Evolutionary conservation across 2,888 invertebrate genomes (phyloP), one percentile per base, ranked within the genome.

Genomic region (Athalia rosae): DNA sequence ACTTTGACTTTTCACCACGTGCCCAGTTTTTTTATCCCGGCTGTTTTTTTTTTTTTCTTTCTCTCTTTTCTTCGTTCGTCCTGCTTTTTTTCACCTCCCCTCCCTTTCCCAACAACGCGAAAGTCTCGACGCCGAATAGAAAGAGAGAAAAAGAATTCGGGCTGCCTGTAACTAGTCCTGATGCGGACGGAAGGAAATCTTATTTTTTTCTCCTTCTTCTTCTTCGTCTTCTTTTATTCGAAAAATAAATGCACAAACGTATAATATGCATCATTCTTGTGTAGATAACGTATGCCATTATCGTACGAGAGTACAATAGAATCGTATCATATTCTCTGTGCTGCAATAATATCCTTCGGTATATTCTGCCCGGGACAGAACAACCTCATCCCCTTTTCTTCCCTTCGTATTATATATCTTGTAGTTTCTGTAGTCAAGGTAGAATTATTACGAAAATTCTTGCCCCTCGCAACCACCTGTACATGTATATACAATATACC

Each of bases 271-370:
- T 28, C 62, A 15, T 48, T 47, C 8, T 48, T 48, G 11, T 69
- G 28, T 53, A 69, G 28, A 28, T 28, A 28, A 28, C 43, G 53
- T 69, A 7, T 53, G 15, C 67, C 67, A 69, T 69, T 69, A 69
- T 69, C 43, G n/a, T 56, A 53, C 45, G 7, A 15, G 13, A 47
- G 63, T 45, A 63, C 43, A 63, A 66, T 66, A 66, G 8, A 48
- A 66, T 45, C 15, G 15, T 66, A 66, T 15, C n/a, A 48, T 66
- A 48, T 48, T 66, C 13, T 48, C 15, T 48, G 8, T 11, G 50
- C 11, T 66, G 47, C 4, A 66, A 66, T 50, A 66, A 66, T 66
- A 28, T 28, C 28, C 8, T 4, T 66, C 66, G 4, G 48, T 50
- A 48, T 5, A 48, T 48, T 9, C 45, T 47, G 15, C 28, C 7